Conservation (phyloP, 2,113 vertebrate species). For the Hymenochirus boettgeri region DNA sequence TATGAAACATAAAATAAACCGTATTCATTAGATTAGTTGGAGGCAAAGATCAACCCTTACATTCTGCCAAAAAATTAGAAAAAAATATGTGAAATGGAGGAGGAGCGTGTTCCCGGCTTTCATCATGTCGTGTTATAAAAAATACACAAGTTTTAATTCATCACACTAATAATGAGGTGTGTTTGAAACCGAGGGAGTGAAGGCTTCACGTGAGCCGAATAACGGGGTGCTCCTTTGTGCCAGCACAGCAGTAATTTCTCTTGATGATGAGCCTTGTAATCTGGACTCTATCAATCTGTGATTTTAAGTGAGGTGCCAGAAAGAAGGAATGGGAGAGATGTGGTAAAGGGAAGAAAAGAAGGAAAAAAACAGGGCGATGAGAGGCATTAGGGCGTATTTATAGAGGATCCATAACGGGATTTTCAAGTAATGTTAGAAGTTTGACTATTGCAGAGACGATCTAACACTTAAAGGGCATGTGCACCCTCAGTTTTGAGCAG, state of each 20-base stretch:
- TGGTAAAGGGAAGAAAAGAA: conserved; percentile 4
- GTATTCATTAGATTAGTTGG: background rate
- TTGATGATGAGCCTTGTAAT: conserved; percentile 36
- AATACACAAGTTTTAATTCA: conserved; percentile 36
- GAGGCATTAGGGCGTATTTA: background rate
- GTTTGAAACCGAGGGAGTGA: conserved; percentile 33
- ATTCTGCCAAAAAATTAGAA: conserved; percentile 8
- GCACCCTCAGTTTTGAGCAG: too few relatives aligned
- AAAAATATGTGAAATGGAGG: background rate
- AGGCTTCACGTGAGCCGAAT: conserved; percentile 26
- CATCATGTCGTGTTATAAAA: conserved; percentile 31
- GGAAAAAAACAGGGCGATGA: background rate
- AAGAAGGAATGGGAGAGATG: conserved; percentile 5
- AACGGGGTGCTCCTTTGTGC: conserved; percentile 24
- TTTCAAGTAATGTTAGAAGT: too few relatives aligned
- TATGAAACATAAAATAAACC: too few relatives aligned
- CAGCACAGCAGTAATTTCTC: conserved; percentile 32
- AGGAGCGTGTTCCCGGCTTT: conserved; percentile 13
- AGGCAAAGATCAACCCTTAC: background rate
- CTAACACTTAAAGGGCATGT: too few relatives aligned
- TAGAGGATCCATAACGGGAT: too few relatives aligned
- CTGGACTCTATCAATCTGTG: conserved; percentile 38
- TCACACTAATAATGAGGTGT: conserved; percentile 34
- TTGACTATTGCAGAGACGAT: too few relatives aligned
- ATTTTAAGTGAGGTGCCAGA: conserved; percentile 35